Conservation (phyloP, 2,888 invertebrate genomes). For the Amphiduros pacificus region DNA sequence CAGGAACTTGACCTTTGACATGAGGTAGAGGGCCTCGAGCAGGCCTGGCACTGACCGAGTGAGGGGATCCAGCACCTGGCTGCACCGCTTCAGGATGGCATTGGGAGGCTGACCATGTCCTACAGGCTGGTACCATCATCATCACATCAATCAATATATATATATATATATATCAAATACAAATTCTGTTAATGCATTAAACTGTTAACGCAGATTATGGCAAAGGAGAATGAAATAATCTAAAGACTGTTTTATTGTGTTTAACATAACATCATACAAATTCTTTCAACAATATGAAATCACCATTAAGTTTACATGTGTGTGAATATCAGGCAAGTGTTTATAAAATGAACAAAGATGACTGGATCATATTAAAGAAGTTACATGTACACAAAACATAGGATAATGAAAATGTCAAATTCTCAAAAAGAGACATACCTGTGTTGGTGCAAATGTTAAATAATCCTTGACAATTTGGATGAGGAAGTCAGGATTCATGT, state of each 20-base stretch:
- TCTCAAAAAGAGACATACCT: constrained; percentile 43
- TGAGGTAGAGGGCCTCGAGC: constrained; percentile 66
- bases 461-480: constrained; percentile 77
- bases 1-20: constrained; percentile 80
- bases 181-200: no score
- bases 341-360: no score
- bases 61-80: constrained; percentile 72
- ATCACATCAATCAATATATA: no score
- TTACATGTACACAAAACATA: no score
- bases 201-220: neutral
- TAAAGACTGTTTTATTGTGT: neutral
- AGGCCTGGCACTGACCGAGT: constrained; percentile 82
- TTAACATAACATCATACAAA: neutral
- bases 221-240: neutral
- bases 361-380: no score
- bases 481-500: constrained; percentile 84
- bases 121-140: constrained; percentile 65
- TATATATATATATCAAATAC: no score
- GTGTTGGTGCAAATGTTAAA: constrained; percentile 68
- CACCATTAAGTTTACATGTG: no score
- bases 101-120: constrained; percentile 64
- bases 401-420: neutral
- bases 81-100: constrained; percentile 65
- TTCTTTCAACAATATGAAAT: no score
- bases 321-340: no score